Evolutionary conservation across 2,797 vertebrate genomes (phyloP), one percentile per base, ranked within the genome.

Genomic region (Clarias platycephalus): DNA sequence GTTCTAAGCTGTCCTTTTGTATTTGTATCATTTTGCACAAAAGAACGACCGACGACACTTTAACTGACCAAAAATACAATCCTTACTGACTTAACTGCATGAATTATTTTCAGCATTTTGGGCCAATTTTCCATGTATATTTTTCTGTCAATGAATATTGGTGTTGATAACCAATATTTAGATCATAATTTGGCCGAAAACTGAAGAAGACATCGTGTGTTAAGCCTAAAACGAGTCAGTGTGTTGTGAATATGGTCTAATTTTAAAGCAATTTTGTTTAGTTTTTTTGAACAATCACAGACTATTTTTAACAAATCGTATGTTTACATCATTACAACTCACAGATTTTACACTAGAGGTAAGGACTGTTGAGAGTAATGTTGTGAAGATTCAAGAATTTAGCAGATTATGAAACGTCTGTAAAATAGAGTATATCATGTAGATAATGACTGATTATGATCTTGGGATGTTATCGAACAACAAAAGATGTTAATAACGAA

Each of bases 41-140:
- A 49, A 71, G 68, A 71, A 71, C 22, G 40, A 26, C 40, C 16
- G 34, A 76, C 26, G 20, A 31, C 26, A 75, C 28, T 58, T 76
- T 31, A 53, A 58, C 74, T 12, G n/a, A 76, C 72, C 72, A 75
- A 75, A 44, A 75, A 20, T n/a, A 28, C 18, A 31, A 76, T 76
- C 18, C 22, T 15, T 34, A 58, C 0, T 31, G 72, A 31, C 4
- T 5, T 20, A 34, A 58, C 12, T 58, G 55, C 55, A 34, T 76
- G 12, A 3, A 74, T 7, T 26, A 18, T 74, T 76, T 57, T 31
- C 8, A 57, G 72, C 53, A 75, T 75, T 57, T 57, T 57, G 26
- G 49, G 49, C n/a, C 74, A 76, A 58, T 58, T 58, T 34, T 63
- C 24, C 34, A 40, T 26, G 7, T 63, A 20, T 63, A 20, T 63